A percentile compares a stretch with the other conserved stretches of the same genome.
phyloP scores from a whole-genome alignment of 2,113 vertebrate species.

The Octodon degus region DNA sequence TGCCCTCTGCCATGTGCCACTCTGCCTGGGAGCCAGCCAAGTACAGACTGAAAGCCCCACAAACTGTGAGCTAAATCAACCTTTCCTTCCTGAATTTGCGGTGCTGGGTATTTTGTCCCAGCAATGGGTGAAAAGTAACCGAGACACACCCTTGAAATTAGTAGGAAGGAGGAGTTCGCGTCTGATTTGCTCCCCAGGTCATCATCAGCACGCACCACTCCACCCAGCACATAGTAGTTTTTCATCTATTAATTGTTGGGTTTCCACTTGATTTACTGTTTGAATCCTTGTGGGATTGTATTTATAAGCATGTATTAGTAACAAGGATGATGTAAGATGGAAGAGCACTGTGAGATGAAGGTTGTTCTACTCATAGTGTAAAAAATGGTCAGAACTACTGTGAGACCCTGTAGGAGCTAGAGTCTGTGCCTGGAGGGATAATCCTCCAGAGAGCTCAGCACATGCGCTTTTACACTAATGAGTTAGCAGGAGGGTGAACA shows the following conservation, averaged over 20 bases:
- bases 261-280: not conserved
- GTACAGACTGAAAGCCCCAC: no score
- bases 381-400: slow-evolving; percentile 4
- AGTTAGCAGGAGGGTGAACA: not conserved
- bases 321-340: not conserved
- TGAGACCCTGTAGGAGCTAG: not conserved
- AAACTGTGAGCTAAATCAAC: no score
- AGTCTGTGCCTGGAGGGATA: not conserved
- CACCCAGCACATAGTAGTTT: not conserved
- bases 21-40: no score
- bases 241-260: not conserved
- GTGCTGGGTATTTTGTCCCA: no score
- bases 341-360: not conserved
- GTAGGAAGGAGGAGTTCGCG: not conserved
- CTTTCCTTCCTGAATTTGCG: no score
- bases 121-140: no score
- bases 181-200: not conserved
- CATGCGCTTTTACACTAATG: not conserved
- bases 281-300: not conserved
- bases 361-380: not conserved
- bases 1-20: no score
- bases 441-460: not conserved
- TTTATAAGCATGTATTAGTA: not conserved
- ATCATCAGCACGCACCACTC: not conserved
- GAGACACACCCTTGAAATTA: not conserved